Evolutionary conservation across 2,888 invertebrate genomes (phyloP).

Genomic region (Tiliacea aurago): DNA sequence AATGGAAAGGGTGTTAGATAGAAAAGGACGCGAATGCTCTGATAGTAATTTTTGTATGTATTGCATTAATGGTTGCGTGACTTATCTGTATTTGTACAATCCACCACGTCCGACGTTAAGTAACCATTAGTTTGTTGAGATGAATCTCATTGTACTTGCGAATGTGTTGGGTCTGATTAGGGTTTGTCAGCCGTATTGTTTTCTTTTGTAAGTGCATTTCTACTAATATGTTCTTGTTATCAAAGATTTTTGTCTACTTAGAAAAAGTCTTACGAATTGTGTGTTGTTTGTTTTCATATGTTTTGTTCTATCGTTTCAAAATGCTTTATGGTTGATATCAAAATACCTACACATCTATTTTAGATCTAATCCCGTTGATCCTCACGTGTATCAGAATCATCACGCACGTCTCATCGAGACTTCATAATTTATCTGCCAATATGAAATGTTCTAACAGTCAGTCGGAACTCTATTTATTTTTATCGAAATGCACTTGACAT

Average conservation of each 20-base stretch:
- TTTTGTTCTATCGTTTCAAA: neutral
- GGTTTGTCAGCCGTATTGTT: slow-evolving; percentile 34
- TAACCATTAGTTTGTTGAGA: slow-evolving; percentile 58
- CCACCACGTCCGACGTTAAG: slow-evolving; percentile 58
- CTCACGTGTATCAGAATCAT: slow-evolving; percentile 6
- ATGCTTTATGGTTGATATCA: too few species aligned
- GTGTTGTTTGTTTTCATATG: neutral
- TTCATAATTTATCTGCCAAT: slow-evolving; percentile 39
- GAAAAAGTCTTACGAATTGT: neutral
- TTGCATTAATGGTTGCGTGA: slow-evolving; percentile 63
- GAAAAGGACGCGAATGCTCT: slow-evolving; percentile 66
- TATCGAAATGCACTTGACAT: slow-evolving; percentile 85
- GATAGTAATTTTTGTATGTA: slow-evolving; percentile 63
- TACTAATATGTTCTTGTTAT: neutral
- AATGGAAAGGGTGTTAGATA: slow-evolving; percentile 47
- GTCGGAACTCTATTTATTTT: slow-evolving; percentile 74
- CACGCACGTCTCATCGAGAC: neutral
- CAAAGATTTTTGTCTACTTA: neutral
- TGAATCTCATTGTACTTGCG: slow-evolving; percentile 50
- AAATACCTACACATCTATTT: neutral
- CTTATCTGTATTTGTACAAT: slow-evolving; percentile 69
- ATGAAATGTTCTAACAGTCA: slow-evolving; percentile 42
- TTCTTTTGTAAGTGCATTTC: slow-evolving; percentile 22
- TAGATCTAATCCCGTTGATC: neutral
- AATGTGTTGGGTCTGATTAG: slow-evolving; percentile 45